Evolutionary conservation across 2,888 invertebrate genomes (phyloP).

Genomic region (Lepidocyrtoides sp.): DNA sequence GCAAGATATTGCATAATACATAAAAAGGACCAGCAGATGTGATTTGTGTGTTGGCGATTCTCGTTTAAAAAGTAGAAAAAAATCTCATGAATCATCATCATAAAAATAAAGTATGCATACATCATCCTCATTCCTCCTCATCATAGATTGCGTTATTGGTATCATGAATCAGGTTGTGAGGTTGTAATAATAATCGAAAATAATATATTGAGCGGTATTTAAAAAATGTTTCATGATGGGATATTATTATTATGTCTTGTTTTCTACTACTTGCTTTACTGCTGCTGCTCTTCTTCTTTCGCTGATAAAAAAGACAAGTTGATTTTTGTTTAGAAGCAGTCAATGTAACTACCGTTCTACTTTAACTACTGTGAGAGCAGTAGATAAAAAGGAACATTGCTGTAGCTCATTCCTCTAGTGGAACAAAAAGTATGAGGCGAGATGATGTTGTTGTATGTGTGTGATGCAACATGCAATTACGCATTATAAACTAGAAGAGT

Average conservation of each 20-base stretch:
- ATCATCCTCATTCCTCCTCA: neutral
- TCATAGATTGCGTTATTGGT: constrained; percentile 46
- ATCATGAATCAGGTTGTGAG: constrained; percentile 73
- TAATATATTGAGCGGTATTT: constrained; percentile 58
- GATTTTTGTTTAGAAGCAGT: neutral
- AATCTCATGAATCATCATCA: constrained; percentile 65
- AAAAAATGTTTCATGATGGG: constrained; percentile 63
- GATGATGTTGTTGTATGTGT: neutral
- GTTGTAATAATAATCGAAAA: constrained; percentile 56
- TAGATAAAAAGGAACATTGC: neutral
- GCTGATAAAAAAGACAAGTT: neutral
- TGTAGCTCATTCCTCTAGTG: constrained; percentile 11
- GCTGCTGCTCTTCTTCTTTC: neutral
- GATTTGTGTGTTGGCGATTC: constrained; percentile 33
- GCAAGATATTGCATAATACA: constrained; percentile 52
- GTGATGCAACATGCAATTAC: constrained; percentile 57
- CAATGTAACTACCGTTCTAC: constrained; percentile 32
- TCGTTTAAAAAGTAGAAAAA: constrained; percentile 11
- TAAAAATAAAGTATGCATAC: constrained; percentile 59
- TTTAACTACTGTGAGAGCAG: constrained; percentile 1
- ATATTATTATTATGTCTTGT: constrained; percentile 23
- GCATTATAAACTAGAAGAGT: constrained; percentile 21
- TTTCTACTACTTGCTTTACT: constrained; percentile 4
- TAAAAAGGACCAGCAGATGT: constrained; percentile 40
- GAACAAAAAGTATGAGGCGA: neutral